Evolutionary conservation across 1,140 invertebrate species (phyloP).

Genomic region (Akabosia matsudoensis): DNA sequence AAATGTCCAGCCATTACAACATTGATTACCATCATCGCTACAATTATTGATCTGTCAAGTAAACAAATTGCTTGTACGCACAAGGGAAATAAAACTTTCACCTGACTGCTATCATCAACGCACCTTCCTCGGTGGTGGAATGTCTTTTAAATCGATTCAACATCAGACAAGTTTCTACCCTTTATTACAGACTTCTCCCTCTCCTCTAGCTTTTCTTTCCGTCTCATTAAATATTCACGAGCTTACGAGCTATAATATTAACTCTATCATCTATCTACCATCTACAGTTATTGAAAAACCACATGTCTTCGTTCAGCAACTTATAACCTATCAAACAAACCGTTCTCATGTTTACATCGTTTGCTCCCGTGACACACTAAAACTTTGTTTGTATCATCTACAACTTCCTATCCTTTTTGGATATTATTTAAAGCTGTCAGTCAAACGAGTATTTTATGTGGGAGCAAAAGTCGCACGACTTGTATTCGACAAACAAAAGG

Average conservation of each 20-base stretch:
- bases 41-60: not conserved
- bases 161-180: not conserved
- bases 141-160: slow-evolving; percentile 1
- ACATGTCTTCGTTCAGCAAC: no score
- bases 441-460: not conserved
- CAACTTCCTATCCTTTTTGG: no score
- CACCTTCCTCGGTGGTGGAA: no score
- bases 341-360: no score
- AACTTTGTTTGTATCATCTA: no score
- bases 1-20: not conserved
- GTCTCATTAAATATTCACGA: not conserved
- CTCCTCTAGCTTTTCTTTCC: not conserved
- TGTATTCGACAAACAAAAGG: not conserved
- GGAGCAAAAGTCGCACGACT: not conserved
- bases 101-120: no score
- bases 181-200: not conserved
- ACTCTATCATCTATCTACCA: no score
- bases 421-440: not conserved
- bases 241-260: not conserved
- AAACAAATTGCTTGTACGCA: not conserved
- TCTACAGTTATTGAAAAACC: no score
- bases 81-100: no score
- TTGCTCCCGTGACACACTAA: slow-evolving; percentile 1
- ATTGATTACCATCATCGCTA: not conserved
- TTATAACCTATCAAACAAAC: no score